A percentile compares a stretch with the other conserved stretches of the same genome.
Conservation (phyloP, 2,888 invertebrate species). For the Junonia oenone region DNA sequence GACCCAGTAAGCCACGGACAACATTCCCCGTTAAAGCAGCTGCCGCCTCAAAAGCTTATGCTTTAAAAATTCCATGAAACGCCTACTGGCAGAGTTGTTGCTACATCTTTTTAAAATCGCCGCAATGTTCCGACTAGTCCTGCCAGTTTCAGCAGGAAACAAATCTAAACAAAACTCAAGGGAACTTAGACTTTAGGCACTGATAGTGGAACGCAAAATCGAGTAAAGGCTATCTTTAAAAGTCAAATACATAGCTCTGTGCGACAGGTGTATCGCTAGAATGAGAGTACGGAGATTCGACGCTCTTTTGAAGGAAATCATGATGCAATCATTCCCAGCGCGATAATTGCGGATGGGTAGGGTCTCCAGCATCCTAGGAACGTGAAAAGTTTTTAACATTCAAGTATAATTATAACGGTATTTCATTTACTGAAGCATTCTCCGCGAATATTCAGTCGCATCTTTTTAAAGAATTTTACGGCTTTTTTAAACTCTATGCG, state of each 20-base stretch:
- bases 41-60: conserved; percentile 51
- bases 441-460: conserved; percentile 13
- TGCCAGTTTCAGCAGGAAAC: conserved; percentile 14
- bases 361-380: conserved; percentile 26
- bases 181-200: conserved; percentile 16
- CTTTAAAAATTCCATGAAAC: conserved; percentile 61
- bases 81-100: conserved; percentile 28
- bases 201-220: conserved; percentile 6
- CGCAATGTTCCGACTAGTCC: conserved; percentile 22
- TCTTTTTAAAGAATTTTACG: conserved; percentile 19
- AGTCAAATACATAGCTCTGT: conserved; percentile 9
- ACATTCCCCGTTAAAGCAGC: conserved; percentile 52
- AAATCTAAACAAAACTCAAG: conserved; percentile 14
- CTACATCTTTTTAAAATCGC: conserved; percentile 29
- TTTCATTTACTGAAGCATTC: conserved; percentile 28
- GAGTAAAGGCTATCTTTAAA: conserved; percentile 6
- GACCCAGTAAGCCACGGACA: conserved; percentile 60
- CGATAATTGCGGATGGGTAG: conserved; percentile 34
- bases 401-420: conserved; percentile 31
- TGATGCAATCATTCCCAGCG: conserved; percentile 34
- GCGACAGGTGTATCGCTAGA: conserved; percentile 16
- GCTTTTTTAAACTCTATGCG: conserved; percentile 18
- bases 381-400: conserved; percentile 31
- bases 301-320: conserved; percentile 32
- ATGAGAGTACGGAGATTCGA: conserved; percentile 29